Conservation (phyloP, 2,888 invertebrate genomes). For the Macaria notata region DNA sequence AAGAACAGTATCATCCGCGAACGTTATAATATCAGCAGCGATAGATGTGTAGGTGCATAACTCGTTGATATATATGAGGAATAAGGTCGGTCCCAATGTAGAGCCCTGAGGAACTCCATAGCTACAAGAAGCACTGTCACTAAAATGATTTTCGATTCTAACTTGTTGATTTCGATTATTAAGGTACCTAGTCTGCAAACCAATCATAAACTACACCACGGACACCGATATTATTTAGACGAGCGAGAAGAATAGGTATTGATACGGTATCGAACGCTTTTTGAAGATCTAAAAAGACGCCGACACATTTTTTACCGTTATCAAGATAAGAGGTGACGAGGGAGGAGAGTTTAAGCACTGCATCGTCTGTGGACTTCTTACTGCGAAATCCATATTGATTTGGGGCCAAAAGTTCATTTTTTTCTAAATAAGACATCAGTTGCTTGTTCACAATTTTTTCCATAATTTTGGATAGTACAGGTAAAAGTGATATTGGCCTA, state of each 20-base stretch:
- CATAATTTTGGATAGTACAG: background rate
- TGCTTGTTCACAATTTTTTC: background rate
- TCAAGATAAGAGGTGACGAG: too few relatives aligned
- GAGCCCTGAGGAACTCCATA: background rate
- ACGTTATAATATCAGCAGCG: background rate
- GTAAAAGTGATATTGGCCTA: background rate
- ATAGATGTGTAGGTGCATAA: background rate
- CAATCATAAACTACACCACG: background rate
- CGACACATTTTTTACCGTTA: too few relatives aligned
- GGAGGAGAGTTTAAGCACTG: too few relatives aligned
- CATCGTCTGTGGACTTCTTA: too few relatives aligned
- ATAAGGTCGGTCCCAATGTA: background rate
- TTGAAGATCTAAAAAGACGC: too few relatives aligned
- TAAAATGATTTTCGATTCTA: background rate
- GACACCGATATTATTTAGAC: background rate
- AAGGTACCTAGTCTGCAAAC: background rate
- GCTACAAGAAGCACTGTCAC: background rate
- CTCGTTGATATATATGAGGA: background rate
- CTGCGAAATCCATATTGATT: too few relatives aligned
- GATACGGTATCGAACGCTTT: too few relatives aligned
- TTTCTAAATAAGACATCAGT: background rate
- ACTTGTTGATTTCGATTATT: background rate
- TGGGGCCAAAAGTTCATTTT: background rate
- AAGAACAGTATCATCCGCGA: background rate
- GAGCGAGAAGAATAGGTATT: too few relatives aligned